Base-by-base conservation (phyloP, 2,797 vertebrate species). In the Tokudaia muenninki region DNA sequence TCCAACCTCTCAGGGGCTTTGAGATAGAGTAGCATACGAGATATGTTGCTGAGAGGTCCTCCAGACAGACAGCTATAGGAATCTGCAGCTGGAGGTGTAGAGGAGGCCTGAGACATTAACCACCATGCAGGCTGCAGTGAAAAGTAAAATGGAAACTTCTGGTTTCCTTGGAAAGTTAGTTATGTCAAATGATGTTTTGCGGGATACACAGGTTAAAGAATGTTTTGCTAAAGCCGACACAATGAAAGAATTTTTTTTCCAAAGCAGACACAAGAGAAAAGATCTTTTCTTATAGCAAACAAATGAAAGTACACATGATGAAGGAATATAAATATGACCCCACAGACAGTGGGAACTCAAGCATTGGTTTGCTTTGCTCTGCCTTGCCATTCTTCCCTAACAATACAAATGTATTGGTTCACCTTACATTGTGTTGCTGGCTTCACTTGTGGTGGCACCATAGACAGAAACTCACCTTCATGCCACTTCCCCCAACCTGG, bases 41-140 rank as follows among this genome's bases (percentile, higher is more conserved):
- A 26, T 22, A 9, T 16, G 78, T 12, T 70, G 29, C 26, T 81
- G 17, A 47, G 26, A 72, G n/a, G 17, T 37, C 50, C 11, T 70
- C 50, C 19, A 24, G 65, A 29, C 8, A 59, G 52, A 12, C 4
- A 17, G 80, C 34, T 41, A 0, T 7, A 22, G 77, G n/a, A 59
- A 22, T 44, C 57, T 44, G n/a, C 24, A 17, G n/a, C 34, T 10
- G 37, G 55, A 80, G 59, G 65, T n/a, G n/a, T 75, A 11, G 3
- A 4, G 22, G 59, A 11, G 34, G n/a, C 5, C 1, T 34, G n/a
- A 37, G 72, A 24, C 31, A 0, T 3, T 1, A 31, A 21, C 8
- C 41, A 26, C 0, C 31, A 1, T 1, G 10, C 0, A 4, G 4
- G 0, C 0, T 0, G 31, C 9, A 13, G n/a, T 10, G 0, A 34